Percentiles rank a stretch among this genome's conserved stretches.
Evolutionary conservation across 2,113 vertebrate species (phyloP).

Genomic region (Syngnathus floridae): DNA sequence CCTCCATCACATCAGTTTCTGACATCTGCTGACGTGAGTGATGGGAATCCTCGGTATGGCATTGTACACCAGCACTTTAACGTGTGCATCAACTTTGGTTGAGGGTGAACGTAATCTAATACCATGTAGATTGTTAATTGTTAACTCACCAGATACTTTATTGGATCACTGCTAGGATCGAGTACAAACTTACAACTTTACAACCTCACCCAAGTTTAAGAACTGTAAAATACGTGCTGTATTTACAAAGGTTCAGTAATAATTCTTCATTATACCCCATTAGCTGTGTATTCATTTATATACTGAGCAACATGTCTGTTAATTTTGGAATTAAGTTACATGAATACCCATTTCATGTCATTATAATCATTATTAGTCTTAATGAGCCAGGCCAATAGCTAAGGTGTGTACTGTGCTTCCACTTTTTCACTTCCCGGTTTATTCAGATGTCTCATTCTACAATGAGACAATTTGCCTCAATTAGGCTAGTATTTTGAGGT

Average conservation of each 20-base stretch:
- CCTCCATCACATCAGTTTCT: background rate
- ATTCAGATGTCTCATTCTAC: conserved; percentile 9
- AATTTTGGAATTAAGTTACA: conserved; percentile 4
- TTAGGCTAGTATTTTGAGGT: conserved; percentile 27
- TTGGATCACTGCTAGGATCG: background rate
- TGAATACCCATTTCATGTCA: background rate
- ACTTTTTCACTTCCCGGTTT: conserved; percentile 7
- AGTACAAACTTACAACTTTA: background rate
- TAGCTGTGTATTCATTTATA: background rate
- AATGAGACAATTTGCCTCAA: conserved; percentile 26
- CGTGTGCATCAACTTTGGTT: background rate
- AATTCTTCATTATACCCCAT: background rate
- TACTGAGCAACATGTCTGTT: background rate
- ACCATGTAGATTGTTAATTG: background rate
- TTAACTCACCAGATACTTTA: background rate
- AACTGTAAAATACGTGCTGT: background rate
- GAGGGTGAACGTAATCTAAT: background rate
- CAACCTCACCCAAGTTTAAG: background rate
- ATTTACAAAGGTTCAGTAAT: background rate
- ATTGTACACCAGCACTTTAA: conserved; percentile 5
- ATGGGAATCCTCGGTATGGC: conserved; percentile 31
- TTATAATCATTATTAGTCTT: background rate
- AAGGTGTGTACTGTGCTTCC: conserved; percentile 7
- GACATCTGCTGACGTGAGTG: conserved; percentile 27
- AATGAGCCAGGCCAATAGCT: background rate